Percentiles rank a stretch among this genome's conserved stretches.
Conservation (phyloP, 2,888 invertebrate species). For the Diarsia dahlii region DNA sequence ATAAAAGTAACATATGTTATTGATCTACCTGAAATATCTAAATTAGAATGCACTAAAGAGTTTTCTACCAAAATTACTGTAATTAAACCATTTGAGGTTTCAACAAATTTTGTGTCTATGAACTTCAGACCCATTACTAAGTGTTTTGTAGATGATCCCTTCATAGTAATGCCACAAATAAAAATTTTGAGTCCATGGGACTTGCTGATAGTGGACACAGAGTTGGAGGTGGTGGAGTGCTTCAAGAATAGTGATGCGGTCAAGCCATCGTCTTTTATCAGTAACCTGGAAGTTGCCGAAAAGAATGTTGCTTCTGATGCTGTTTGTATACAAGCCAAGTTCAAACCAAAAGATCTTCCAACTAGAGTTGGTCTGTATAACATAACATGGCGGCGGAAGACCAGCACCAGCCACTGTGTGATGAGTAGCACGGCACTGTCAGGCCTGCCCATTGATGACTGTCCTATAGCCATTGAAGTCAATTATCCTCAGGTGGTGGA, state of each 20-base stretch:
- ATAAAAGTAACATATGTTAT: slow-evolving; percentile 91
- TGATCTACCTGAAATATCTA: slow-evolving; percentile 82
- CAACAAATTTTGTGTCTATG: slow-evolving; percentile 92
- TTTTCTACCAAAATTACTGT: slow-evolving; percentile 91
- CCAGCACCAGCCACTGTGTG: slow-evolving; percentile 78
- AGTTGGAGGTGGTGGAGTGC: slow-evolving; percentile 91
- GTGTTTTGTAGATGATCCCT: slow-evolving; percentile 93
- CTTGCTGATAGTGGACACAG: slow-evolving; percentile 92
- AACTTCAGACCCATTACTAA: slow-evolving; percentile 92
- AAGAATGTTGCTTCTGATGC: slow-evolving; percentile 86
- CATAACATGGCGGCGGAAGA: slow-evolving; percentile 85
- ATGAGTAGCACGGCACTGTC: slow-evolving; percentile 91
- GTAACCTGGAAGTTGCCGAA: slow-evolving; percentile 83
- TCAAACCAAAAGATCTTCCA: slow-evolving; percentile 84
- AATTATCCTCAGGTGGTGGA: slow-evolving; percentile 94
- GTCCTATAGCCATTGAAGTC: slow-evolving; percentile 91
- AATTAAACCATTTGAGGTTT: slow-evolving; percentile 93
- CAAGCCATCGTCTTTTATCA: slow-evolving; percentile 82
- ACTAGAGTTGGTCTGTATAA: slow-evolving; percentile 87
- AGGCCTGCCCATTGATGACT: slow-evolving; percentile 91
- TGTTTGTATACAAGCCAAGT: slow-evolving; percentile 83
- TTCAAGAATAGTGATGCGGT: slow-evolving; percentile 79
- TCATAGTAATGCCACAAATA: slow-evolving; percentile 93
- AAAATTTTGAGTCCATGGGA: slow-evolving; percentile 93
- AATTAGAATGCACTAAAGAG: slow-evolving; percentile 91